These are phyloP conservation scores for Poecilia gillii DNA, from an alignment of 2,797 vertebrate species.

Conservation along the genomic window DNA sequence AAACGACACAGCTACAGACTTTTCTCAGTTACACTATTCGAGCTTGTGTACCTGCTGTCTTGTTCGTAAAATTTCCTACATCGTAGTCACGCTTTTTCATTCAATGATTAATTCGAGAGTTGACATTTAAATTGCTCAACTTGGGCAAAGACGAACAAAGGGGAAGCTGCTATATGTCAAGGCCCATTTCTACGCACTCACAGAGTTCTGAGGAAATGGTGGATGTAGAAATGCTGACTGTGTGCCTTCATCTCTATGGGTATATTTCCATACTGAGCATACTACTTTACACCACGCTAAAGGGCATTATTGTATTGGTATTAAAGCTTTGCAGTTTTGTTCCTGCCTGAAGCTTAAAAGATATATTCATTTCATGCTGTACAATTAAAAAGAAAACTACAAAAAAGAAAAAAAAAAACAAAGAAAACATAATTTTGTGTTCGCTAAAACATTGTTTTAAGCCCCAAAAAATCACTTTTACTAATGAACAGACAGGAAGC, in stretches of 20 bases:
- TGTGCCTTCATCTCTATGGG: constrained; percentile 9
- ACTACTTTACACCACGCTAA: neutral
- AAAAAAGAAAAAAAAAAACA: no score
- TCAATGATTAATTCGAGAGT: neutral
- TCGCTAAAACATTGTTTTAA: neutral
- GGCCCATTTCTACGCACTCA: neutral
- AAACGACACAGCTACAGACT: neutral
- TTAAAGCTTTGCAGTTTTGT: neutral
- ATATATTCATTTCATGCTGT: neutral
- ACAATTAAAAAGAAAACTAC: no score
- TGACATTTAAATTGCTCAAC: neutral
- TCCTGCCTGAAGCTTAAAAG: neutral
- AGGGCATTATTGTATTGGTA: neutral
- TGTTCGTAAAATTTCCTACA: neutral
- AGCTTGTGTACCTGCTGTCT: neutral
- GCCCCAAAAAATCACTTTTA: neutral
- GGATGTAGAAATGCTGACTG: neutral
- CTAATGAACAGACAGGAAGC: neutral
- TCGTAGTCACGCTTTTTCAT: neutral
- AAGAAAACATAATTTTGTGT: no score
- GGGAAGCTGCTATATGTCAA: neutral
- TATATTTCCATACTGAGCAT: neutral
- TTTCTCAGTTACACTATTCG: neutral
- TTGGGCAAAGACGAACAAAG: neutral
- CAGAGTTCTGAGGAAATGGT: neutral